Evolutionary conservation across 2,888 invertebrate genomes (phyloP), one percentile per base, ranked within the genome.

Genomic region (Oeneis ivallda): DNA sequence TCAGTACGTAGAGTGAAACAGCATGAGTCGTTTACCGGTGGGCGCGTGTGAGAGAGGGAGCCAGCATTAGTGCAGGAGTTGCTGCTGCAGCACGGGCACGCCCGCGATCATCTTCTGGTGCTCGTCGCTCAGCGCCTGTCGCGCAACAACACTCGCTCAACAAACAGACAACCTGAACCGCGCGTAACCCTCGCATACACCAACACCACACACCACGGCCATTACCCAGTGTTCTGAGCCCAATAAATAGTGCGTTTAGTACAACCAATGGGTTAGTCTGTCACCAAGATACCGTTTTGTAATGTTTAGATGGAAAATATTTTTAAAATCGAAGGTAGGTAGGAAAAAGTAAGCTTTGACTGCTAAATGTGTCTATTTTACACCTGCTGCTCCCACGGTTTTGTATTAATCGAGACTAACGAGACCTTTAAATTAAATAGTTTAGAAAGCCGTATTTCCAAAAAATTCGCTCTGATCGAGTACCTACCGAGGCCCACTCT

Each of bases 71-170:
- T 91, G 90, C 58, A 90, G 72, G 73, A 86, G 81, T 74, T 73
- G 81, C 80, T 89, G 89, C 76, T 80, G 80, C 62, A 75, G 76
- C 64, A 85, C 89, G 59, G 85, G 84, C 75, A 75, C 76, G 74
- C 76, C 85, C 64, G 79, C 95, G 82, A 96, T 96, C 88, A 97
- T 93, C 91, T 95, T 96, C 90, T 95, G 95, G 89, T 97, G 97
- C 79, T 96, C 95, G 81, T 94, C 94, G 93, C 96, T 96, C 87
- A 97, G 94, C 83, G 95, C 96, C 96, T 97, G 85, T 71, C 78
- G 75, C 78, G 26, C 45, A 8, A 78, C 79, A 56, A 72, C 77
- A 73, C 75, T 64, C 71, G 72, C 77, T 76, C 70, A 54, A 37
- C 37, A 39, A 11, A 17, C 17, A 17, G 37, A 49, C 13, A 49